Evolutionary conservation across 64 coral and sea anemone genomes (phyloP).

Genomic region (Stichodactyla mertensii): DNA sequence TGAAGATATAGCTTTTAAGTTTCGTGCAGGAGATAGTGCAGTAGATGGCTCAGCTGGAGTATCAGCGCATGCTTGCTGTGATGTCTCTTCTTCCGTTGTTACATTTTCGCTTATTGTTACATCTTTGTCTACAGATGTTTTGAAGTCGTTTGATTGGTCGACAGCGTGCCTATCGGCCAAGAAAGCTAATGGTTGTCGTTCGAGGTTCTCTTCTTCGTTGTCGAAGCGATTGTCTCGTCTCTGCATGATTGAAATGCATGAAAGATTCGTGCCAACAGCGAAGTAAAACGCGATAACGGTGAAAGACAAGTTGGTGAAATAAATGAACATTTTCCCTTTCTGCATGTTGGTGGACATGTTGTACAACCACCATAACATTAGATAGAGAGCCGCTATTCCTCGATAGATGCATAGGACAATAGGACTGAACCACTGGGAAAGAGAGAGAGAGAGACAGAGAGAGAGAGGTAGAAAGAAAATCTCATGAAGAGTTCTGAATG

Average conservation of each 20-base stretch:
- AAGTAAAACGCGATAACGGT: slow-evolving; percentile 28
- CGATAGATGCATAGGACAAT: background rate
- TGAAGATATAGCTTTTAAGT: background rate
- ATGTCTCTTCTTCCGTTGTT: background rate
- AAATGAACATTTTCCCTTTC: slow-evolving; percentile 25
- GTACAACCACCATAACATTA: slow-evolving; percentile 12
- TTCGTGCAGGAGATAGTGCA: background rate
- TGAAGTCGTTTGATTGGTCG: background rate
- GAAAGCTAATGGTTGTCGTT: background rate
- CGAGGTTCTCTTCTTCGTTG: background rate
- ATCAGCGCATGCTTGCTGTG: background rate
- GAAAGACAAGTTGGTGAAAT: slow-evolving; percentile 43
- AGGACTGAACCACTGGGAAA: slow-evolving; percentile 1
- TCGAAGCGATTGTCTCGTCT: background rate
- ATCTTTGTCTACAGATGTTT: background rate
- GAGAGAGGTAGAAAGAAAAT: too few relatives aligned
- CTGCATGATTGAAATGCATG: slow-evolving; percentile 20
- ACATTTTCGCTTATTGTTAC: background rate
- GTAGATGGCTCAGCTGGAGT: background rate
- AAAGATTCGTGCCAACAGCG: slow-evolving; percentile 16
- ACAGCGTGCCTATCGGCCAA: background rate
- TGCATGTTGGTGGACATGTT: slow-evolving; percentile 10
- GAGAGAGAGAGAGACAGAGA: too few relatives aligned
- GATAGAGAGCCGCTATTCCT: background rate
- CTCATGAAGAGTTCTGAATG: background rate